Percentiles rank a stretch among this genome's conserved stretches.
Evolutionary conservation across 1,140 invertebrate genomes (phyloP).

Genomic region (Thalassaphorura encarpata): DNA sequence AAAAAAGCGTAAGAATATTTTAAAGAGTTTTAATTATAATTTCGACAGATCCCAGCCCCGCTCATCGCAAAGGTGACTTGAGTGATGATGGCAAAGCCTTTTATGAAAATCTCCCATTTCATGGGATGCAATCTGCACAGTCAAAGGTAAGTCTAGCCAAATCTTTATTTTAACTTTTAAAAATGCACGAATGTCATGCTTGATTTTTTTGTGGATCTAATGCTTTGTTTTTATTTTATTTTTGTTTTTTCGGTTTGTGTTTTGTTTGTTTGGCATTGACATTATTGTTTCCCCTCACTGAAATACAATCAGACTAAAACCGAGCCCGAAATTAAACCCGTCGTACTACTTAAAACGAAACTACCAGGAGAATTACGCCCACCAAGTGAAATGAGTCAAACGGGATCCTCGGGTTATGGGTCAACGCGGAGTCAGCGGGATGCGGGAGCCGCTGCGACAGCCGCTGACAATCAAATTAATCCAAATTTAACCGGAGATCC

Average conservation of each 20-base stretch:
- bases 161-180: neutral
- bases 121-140: constrained; percentile 76
- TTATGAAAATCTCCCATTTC: constrained; percentile 88
- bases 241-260: constrained; percentile 23
- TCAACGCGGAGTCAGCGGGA: constrained; percentile 44
- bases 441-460: constrained; percentile 10
- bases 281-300: no score
- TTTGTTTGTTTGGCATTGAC: constrained; percentile 28
- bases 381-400: constrained; percentile 42
- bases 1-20: neutral
- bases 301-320: no score
- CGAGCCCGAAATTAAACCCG: no score
- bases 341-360: constrained; percentile 8
- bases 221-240: constrained; percentile 21
- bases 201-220: constrained; percentile 21
- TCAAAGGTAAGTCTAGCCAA: constrained; percentile 69
- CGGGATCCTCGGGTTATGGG: constrained; percentile 49
- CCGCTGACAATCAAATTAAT: neutral
- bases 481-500: no score
- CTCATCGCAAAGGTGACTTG: constrained; percentile 34
- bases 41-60: constrained; percentile 29
- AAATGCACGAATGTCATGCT: constrained; percentile 1
- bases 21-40: neutral
- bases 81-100: constrained; percentile 51
- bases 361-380: constrained; percentile 37